Evolutionary conservation across 2,113 vertebrate species (phyloP), one percentile per base, ranked within the genome.

Genomic region (Psilopsiagon aurifrons): DNA sequence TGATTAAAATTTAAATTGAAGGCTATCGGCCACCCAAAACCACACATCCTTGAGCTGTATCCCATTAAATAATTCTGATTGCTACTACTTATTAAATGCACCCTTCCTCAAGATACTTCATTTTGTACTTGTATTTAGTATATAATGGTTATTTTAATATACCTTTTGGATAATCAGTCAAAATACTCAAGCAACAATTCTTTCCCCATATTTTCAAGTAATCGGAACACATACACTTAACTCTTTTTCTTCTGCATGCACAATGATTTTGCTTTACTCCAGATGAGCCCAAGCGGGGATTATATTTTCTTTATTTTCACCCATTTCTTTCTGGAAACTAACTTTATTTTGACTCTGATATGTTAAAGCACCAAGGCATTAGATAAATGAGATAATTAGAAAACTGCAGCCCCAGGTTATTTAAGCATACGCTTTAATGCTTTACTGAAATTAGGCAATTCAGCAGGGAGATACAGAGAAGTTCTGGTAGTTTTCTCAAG

Each of bases 221-320:
- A 62, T 51, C 10, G 5, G 39, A 63, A 67, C 37, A 41, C 19
- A 55, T 39, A 54, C 8, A 25, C 10, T 17, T 57, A 64, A 64
- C 2, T 44, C 0, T 15, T 87, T 33, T 76, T 73, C 13, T 68
- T 47, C 33, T 85, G 10, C 7, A 46, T 0, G 0, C 17, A 55
- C 5, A 20, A 37, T 83, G 51, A 29, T 63, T 93, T 85, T 7
- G 10, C 10, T 71, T 33, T 51, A 29, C 23, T 46, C 64, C 18
- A 27, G 3, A 12, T 46, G 5, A 51, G 1, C 63, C 47, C 29
- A 22, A 84, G 20, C 0, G 0, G 24, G 22, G 27, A 84, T 57
- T 14, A 5, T 8, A 27, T 82, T 89, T 83, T 78, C 55, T 35
- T 64, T 55, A 55, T 85, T 90, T 87, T 51, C 16, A 85, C 13